These are phyloP conservation scores for Rotaria socialis DNA, from an alignment of 2,888 invertebrate genomes.

Conservation along the genomic window DNA sequence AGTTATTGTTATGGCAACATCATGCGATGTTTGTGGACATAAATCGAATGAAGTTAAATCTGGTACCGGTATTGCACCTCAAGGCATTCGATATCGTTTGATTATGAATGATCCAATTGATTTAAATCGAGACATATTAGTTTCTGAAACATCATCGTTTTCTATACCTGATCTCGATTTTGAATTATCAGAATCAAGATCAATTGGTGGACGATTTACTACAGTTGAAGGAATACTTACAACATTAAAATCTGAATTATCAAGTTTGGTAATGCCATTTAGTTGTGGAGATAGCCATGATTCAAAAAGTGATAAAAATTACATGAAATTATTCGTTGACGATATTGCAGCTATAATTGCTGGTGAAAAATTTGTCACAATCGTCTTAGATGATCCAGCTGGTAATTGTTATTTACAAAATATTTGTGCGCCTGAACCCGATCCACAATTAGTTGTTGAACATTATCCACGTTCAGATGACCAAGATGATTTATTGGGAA, in stretches of 20 bases:
- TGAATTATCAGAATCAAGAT: constrained; percentile 70
- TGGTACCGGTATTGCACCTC: constrained; percentile 78
- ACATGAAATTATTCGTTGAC: constrained; percentile 67
- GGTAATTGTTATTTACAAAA: constrained; percentile 94
- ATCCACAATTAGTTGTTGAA: constrained; percentile 67
- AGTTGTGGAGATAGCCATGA: constrained; percentile 68
- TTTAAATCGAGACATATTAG: constrained; percentile 84
- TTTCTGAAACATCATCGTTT: constrained; percentile 78
- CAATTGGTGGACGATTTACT: constrained; percentile 85
- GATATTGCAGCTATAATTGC: constrained; percentile 65
- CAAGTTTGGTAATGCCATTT: constrained; percentile 63
- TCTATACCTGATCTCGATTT: constrained; percentile 81
- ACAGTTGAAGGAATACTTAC: constrained; percentile 83
- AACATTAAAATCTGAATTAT: constrained; percentile 69
- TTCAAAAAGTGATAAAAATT: constrained; percentile 62
- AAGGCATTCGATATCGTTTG: constrained; percentile 74
- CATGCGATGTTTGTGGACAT: constrained; percentile 81
- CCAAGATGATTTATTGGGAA: constrained; percentile 87
- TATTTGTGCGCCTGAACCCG: constrained; percentile 65
- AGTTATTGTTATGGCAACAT: constrained; percentile 89
- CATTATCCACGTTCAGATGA: constrained; percentile 78
- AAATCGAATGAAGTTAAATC: constrained; percentile 93
- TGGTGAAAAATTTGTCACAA: constrained; percentile 38
- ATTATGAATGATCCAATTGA: constrained; percentile 70
- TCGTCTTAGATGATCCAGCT: constrained; percentile 88